These are phyloP conservation scores for Heterodera carotae DNA, from an alignment of 1,140 invertebrate genomes.

Conservation along the genomic window DNA sequence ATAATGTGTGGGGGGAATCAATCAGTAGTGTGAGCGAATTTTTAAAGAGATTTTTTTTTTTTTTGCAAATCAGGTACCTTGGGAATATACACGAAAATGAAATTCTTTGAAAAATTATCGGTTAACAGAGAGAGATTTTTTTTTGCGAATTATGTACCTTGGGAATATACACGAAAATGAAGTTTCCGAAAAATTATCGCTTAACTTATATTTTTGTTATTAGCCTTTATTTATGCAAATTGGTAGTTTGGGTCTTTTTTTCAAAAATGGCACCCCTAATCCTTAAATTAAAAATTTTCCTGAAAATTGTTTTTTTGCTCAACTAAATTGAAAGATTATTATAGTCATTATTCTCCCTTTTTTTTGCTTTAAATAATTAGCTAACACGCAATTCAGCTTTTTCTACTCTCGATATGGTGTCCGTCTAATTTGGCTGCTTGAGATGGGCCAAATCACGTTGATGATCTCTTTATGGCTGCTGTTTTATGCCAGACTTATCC, in stretches of 20 bases:
- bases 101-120: not conserved
- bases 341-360: not conserved
- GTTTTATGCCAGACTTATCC: slow-evolving; percentile 28
- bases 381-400: no score
- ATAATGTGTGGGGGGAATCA: no score
- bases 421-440: slow-evolving; percentile 29
- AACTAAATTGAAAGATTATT: slow-evolving; percentile 4
- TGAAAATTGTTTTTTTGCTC: not conserved
- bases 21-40: no score
- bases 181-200: not conserved
- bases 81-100: no score
- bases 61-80: no score
- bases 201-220: not conserved
- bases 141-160: no score
- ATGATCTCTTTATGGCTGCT: slow-evolving; percentile 31
- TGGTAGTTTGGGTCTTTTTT: not conserved
- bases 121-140: no score
- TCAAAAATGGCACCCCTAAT: not conserved
- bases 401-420: slow-evolving; percentile 26
- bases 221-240: not conserved
- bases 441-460: slow-evolving; percentile 16
- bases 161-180: no score
- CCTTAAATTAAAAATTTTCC: not conserved
- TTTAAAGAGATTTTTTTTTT: no score
- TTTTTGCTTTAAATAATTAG: no score